These are phyloP conservation scores for Laticauda laticaudata DNA, from an alignment of 2,113 vertebrate species.

Conservation along the genomic window DNA sequence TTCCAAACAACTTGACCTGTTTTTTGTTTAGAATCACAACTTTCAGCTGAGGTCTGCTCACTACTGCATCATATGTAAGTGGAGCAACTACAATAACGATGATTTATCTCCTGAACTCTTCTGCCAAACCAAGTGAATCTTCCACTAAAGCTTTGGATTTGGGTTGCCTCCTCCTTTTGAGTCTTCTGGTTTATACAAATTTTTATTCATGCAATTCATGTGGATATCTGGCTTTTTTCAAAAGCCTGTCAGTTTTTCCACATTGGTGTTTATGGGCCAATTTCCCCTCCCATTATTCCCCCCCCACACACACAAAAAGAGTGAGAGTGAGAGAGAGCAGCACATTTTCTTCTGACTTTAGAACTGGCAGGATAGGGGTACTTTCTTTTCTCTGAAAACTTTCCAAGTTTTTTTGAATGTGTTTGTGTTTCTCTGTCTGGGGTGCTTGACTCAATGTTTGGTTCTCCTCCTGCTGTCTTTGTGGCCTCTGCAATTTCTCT, in stretches of 20 bases:
- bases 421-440: constrained; percentile 24
- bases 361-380: accelerated
- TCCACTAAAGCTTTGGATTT: not conserved
- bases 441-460: not conserved
- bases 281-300: not conserved
- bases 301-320: not conserved
- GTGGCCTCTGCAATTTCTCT: constrained; percentile 5
- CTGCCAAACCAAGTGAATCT: not conserved
- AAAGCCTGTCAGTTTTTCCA: constrained; percentile 20
- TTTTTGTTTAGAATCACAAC: not conserved
- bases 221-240: constrained; percentile 9
- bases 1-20: not conserved
- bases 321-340: not conserved
- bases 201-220: not conserved
- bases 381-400: not conserved
- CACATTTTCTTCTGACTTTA: not conserved
- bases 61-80: not conserved
- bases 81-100: not conserved
- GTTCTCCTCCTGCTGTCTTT: not conserved
- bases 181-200: not conserved
- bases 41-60: not conserved
- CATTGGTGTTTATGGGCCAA: not conserved
- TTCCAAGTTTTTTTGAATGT: not conserved
- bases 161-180: constrained; percentile 14
- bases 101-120: not conserved